phyloP scores from a whole-genome alignment of 2,113 vertebrate species.

The Halichoerus grypus region DNA sequence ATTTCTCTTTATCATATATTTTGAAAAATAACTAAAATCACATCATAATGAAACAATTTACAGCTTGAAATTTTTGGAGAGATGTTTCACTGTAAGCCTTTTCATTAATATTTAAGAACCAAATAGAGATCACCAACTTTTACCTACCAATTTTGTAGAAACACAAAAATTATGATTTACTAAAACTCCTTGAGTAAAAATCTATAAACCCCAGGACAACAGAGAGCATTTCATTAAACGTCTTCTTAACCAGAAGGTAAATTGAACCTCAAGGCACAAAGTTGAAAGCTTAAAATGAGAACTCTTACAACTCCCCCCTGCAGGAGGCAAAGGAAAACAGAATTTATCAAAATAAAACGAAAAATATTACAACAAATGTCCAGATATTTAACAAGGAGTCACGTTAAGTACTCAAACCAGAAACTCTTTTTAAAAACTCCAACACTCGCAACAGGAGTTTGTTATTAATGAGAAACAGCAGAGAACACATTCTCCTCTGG shows the following conservation, averaged over 20 bases:
- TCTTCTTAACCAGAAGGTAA: conserved; percentile 54
- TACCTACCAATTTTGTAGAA: neutral
- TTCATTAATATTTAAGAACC: neutral
- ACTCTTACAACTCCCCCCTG: neutral
- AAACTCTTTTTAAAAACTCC: conserved; percentile 65
- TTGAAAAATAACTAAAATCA: neutral
- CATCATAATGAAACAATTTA: neutral
- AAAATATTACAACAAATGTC: neutral
- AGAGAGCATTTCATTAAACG: neutral
- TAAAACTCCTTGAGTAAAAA: neutral
- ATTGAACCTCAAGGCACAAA: neutral
- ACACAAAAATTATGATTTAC: neutral
- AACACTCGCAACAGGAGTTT: conserved; percentile 62
- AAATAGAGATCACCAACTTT: neutral
- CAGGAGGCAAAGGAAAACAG: neutral
- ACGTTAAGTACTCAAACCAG: conserved; percentile 77
- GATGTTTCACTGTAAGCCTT: neutral
- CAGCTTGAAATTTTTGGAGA: neutral
- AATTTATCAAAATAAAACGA: neutral
- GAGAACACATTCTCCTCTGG: conserved; percentile 57
- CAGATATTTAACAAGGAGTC: conserved; percentile 66
- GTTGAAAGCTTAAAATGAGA: conserved; percentile 56
- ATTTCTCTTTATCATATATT: neutral
- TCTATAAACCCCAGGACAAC: neutral
- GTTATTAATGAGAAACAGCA: conserved; percentile 75